Conservation (phyloP, 2,113 vertebrate genomes). For the Anhinga anhinga region DNA sequence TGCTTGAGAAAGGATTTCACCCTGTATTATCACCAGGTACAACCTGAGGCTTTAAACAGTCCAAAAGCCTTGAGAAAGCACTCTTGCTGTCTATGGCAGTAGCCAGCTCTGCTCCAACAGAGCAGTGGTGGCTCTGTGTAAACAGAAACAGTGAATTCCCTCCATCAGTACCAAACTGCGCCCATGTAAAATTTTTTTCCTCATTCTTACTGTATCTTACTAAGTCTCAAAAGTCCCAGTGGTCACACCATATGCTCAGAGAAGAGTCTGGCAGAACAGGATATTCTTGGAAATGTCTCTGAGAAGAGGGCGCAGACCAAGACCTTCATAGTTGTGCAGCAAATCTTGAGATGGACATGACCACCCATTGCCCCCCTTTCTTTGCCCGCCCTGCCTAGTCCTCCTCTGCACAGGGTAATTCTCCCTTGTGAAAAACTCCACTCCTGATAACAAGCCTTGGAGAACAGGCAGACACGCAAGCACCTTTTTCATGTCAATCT, state of each 20-base stretch:
- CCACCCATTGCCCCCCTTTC: neutral
- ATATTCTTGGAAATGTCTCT: neutral
- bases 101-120: neutral
- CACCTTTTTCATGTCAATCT: conserved; percentile 9
- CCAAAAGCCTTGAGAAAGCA: neutral
- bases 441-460: neutral
- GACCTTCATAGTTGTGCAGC: neutral
- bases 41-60: neutral
- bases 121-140: neutral
- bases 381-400: neutral
- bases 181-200: neutral
- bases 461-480: neutral
- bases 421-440: neutral
- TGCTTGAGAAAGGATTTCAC: neutral
- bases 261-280: neutral
- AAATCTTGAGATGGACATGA: neutral
- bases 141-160: neutral
- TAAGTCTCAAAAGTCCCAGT: neutral
- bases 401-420: neutral
- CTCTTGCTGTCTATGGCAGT: neutral
- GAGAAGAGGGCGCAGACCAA: neutral
- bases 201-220: neutral
- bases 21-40: neutral
- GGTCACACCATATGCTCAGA: neutral
- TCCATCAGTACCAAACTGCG: neutral